These are phyloP conservation scores for Pyrrhosoma nymphula DNA, from an alignment of 2,888 invertebrate species.

Conservation along the genomic window DNA sequence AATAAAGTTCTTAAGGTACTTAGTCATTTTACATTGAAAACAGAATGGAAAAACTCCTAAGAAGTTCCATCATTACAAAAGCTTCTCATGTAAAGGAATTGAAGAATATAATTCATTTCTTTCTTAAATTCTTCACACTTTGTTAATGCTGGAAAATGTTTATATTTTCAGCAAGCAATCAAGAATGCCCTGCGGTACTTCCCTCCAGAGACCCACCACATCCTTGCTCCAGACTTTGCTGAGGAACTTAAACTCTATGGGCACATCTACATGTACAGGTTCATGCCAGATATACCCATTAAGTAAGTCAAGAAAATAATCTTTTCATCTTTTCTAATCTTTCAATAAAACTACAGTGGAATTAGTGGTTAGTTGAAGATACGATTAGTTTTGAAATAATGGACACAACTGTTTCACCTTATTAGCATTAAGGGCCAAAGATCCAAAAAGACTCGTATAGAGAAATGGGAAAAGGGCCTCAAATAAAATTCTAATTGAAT, in stretches of 20 bases:
- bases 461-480: no score
- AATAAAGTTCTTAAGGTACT: no score
- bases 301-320: constrained; percentile 70
- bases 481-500: no score
- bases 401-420: no score
- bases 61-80: no score
- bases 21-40: no score
- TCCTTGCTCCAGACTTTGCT: constrained; percentile 80
- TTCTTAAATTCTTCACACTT: not conserved
- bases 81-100: not conserved
- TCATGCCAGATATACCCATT: constrained; percentile 73
- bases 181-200: constrained; percentile 82
- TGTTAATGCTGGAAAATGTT: not conserved
- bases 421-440: no score
- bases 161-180: constrained; percentile 78
- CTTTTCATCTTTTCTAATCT: not conserved
- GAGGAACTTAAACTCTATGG: constrained; percentile 80
- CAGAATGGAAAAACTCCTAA: no score
- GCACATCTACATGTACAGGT: constrained; percentile 82
- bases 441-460: no score
- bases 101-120: not conserved
- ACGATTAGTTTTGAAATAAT: no score
- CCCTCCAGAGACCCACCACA: constrained; percentile 78
- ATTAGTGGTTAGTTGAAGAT: no score
- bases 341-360: no score